These are phyloP conservation scores for Theretra japonica DNA, from an alignment of 2,888 invertebrate genomes.

Conservation along the genomic window DNA sequence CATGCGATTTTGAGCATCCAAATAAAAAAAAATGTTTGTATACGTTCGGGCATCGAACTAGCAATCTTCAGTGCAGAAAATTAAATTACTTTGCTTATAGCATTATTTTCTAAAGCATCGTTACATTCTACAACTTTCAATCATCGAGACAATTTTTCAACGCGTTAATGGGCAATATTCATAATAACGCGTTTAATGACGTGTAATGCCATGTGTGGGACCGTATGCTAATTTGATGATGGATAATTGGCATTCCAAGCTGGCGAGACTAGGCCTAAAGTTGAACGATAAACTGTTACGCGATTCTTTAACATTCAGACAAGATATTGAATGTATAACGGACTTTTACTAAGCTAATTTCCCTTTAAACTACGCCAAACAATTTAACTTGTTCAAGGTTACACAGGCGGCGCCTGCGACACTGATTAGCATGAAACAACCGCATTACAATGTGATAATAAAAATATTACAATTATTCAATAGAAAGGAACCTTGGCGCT, in stretches of 20 bases:
- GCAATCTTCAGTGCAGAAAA: too few relatives aligned
- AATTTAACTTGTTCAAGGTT: slow-evolving; percentile 1
- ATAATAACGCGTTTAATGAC: not conserved
- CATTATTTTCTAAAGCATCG: too few relatives aligned
- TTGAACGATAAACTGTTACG: not conserved
- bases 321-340: not conserved
- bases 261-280: not conserved
- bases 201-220: not conserved
- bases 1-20: too few relatives aligned
- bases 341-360: not conserved
- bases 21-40: too few relatives aligned
- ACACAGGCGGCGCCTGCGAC: not conserved
- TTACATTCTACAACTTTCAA: too few relatives aligned
- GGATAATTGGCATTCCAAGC: slow-evolving; percentile 1
- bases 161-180: not conserved
- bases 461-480: slow-evolving; percentile 32
- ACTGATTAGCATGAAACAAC: not conserved
- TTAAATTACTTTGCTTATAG: too few relatives aligned
- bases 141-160: not conserved
- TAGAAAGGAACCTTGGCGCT: slow-evolving; percentile 19
- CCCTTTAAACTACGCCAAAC: not conserved
- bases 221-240: not conserved
- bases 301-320: not conserved
- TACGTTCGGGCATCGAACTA: too few relatives aligned
- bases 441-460: not conserved